Evolutionary conservation across 2,113 vertebrate species (phyloP).

Genomic region (Murina feae): DNA sequence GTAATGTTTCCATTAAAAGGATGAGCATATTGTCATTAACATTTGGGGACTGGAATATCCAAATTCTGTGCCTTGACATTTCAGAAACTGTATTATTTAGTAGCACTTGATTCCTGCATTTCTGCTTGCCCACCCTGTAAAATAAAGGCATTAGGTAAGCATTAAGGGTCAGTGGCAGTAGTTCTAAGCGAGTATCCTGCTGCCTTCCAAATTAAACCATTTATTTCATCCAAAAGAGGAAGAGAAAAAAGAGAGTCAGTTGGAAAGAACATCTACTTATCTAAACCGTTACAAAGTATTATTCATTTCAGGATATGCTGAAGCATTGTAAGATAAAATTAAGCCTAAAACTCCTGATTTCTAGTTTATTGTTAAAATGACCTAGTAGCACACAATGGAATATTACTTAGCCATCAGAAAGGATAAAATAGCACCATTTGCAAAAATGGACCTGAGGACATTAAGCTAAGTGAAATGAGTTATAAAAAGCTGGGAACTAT

Average conservation of each 20-base stretch:
- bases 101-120: not conserved
- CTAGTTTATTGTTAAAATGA: not conserved
- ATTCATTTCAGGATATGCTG: not conserved
- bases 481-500: too few species aligned
- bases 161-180: not conserved
- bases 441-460: too few species aligned
- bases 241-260: not conserved
- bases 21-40: conserved; percentile 79
- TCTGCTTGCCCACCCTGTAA: not conserved
- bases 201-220: conserved; percentile 23
- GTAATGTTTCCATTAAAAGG: conserved; percentile 74
- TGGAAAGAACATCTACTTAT: not conserved
- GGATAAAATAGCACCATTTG: too few species aligned
- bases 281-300: not conserved
- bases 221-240: conserved; percentile 21
- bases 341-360: not conserved
- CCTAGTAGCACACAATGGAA: not conserved
- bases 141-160: not conserved
- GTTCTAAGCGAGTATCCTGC: not conserved
- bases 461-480: too few species aligned
- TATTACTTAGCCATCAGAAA: too few species aligned
- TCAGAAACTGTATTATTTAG: conserved; percentile 67
- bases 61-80: conserved; percentile 67
- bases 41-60: conserved; percentile 67
- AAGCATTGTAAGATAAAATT: not conserved